Evolutionary conservation across 1,140 invertebrate species (phyloP), one percentile per base, ranked within the genome.

Genomic region (Drosophila micromelanica): DNA sequence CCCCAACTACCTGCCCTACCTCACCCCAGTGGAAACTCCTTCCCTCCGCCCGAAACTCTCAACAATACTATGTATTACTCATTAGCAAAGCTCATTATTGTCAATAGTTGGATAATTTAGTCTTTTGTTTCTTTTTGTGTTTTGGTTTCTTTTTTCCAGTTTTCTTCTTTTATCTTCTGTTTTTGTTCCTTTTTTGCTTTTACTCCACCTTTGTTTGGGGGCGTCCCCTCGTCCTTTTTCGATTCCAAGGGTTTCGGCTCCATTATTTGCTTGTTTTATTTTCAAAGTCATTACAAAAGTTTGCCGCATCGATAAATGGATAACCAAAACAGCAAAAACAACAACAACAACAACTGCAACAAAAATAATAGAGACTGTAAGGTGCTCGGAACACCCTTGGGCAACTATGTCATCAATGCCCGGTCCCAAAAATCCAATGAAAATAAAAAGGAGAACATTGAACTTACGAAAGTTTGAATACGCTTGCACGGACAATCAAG

Each of bases 241-340:
- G 7, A 27, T 30, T 48, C 23, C 15, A 35, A 23, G 11, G 51
- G 51, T 9, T 51, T n/a, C 52, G 20, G 37, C 65, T 52, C 38
- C 61, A 61, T 82, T 89, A 62, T 62, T 78, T 63, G 65, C 42
- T 57, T 80, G 71, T 84, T 89, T 89, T 89, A 84, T 89, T 89
- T 84, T 87, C 84, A 89, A 89, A 89, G 79, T 89, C 84, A 87
- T 87, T 87, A 87, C 84, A 72, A 82, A 87, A 87, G 84, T 87
- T 87, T 89, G 79, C 79, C 79, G 76, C 79, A 87, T 87, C 82
- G 84, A 86, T 87, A 89, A 87, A 87, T 87, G 82, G 79, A 89
- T 87, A 87, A 89, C 84, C 82, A 87, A 87, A 87, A 87, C 84
- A 87, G 78, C 54, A 74, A 43, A 60, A 78, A 64, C 46, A 81